phyloP scores from a whole-genome alignment of 2,888 invertebrate species.

The Lochmaea crataegi region DNA sequence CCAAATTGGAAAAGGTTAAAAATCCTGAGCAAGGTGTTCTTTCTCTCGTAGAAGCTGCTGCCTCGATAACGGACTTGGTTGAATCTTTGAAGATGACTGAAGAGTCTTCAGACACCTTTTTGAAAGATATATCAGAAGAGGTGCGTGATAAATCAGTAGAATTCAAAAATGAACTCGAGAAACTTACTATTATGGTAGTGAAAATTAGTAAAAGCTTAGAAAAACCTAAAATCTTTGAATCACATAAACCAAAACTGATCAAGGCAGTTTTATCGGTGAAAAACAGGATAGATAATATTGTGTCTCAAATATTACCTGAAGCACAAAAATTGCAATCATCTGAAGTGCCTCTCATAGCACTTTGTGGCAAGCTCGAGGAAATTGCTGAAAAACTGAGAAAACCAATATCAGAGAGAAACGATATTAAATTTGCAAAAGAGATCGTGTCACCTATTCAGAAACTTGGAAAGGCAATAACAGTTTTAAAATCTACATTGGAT shows the following conservation, averaged over 20 bases:
- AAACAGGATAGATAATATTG: constrained; percentile 34
- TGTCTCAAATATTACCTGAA: constrained; percentile 26
- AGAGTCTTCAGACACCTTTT: constrained; percentile 11
- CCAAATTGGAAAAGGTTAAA: constrained; percentile 34
- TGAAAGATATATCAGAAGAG: constrained; percentile 34
- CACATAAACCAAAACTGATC: constrained; percentile 20
- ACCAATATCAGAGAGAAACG: constrained; percentile 15
- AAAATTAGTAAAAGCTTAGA: constrained; percentile 21
- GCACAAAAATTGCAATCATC: constrained; percentile 32
- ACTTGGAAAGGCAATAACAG: constrained; percentile 4
- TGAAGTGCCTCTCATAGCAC: constrained; percentile 33
- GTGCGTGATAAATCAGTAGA: constrained; percentile 15
- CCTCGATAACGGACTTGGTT: constrained; percentile 34
- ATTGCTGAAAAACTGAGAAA: constrained; percentile 11
- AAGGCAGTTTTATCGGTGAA: constrained; percentile 24
- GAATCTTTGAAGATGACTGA: constrained; percentile 27
- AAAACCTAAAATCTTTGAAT: constrained; percentile 27
- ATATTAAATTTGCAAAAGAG: constrained; percentile 24
- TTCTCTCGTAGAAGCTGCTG: constrained; percentile 40
- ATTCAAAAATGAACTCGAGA: constrained; percentile 28
- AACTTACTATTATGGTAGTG: constrained; percentile 27
- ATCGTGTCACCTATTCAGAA: constrained; percentile 25
- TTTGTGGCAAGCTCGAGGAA: constrained; percentile 30
- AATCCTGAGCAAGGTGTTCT: constrained; percentile 41
- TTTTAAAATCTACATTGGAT: background rate